phyloP scores from a whole-genome alignment of 1,140 invertebrate genomes.

The Ceratoteleas bidentatus region DNA sequence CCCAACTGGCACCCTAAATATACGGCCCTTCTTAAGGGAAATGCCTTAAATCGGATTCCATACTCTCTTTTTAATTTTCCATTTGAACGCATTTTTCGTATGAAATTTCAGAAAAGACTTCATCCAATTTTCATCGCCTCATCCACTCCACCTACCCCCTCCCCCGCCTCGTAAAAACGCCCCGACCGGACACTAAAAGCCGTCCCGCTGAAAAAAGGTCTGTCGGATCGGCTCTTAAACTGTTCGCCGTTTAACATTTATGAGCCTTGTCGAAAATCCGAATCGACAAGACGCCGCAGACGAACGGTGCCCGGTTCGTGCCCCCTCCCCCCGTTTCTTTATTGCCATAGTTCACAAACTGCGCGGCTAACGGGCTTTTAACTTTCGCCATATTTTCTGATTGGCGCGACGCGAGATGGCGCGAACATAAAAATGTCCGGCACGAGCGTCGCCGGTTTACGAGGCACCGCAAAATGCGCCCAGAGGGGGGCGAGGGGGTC shows the following conservation, averaged over 20 bases:
- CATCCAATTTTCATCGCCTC: no score
- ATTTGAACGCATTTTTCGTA: no score
- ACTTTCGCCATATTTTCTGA: slow-evolving; percentile 66
- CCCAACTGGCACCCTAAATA: no score
- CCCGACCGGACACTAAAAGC: no score
- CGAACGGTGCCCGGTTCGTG: slow-evolving; percentile 50
- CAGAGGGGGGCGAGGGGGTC: slow-evolving; percentile 8
- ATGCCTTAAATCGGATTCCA: no score
- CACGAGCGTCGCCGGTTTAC: slow-evolving; percentile 51
- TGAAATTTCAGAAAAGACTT: no score
- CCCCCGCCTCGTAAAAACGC: slow-evolving; percentile 6
- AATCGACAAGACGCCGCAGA: slow-evolving; percentile 46
- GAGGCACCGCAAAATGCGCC: slow-evolving; percentile 44
- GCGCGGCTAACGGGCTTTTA: slow-evolving; percentile 55
- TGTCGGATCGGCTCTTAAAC: slow-evolving; percentile 3
- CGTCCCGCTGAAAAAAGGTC: no score
- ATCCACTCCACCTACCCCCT: no score
- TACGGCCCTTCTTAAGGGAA: no score
- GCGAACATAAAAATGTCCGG: slow-evolving; percentile 63
- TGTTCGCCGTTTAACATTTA: slow-evolving; percentile 23
- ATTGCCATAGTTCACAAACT: slow-evolving; percentile 60
- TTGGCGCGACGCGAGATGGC: slow-evolving; percentile 43
- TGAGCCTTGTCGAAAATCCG: slow-evolving; percentile 41
- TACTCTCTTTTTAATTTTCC: no score
- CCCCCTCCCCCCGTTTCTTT: slow-evolving; percentile 29